Evolutionary conservation across 2,888 invertebrate genomes (phyloP).

Genomic region (Orthosia gothica): DNA sequence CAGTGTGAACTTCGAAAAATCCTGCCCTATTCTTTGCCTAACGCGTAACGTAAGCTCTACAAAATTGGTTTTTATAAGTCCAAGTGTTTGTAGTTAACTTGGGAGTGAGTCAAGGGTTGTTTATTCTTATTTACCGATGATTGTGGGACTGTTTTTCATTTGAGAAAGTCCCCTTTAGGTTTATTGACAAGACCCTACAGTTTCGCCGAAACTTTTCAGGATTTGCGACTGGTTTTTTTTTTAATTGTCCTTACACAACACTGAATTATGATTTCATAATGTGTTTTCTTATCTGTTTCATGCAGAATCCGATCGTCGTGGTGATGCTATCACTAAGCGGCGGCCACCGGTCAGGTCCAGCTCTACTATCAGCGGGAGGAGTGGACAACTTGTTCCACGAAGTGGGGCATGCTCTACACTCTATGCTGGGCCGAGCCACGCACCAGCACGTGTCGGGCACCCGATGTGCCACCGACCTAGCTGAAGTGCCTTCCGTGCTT

Average conservation of each 20-base stretch:
- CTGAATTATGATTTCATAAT: neutral
- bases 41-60: too few species aligned
- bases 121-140: too few species aligned
- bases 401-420: conserved; percentile 40
- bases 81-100: too few species aligned
- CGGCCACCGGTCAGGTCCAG: conserved; percentile 93
- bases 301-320: conserved; percentile 97
- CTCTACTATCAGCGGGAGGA: conserved; percentile 91
- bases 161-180: too few species aligned
- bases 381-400: conserved; percentile 56
- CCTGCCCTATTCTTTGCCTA: too few species aligned
- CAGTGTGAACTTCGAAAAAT: too few species aligned
- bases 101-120: too few species aligned
- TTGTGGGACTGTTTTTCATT: too few species aligned
- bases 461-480: conserved; percentile 98
- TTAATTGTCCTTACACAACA: neutral
- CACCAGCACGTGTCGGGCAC: conserved; percentile 99
- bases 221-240: neutral
- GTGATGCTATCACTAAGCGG: conserved; percentile 97
- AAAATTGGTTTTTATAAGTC: too few species aligned
- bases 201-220: neutral
- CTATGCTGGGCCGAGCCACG: conserved; percentile 94
- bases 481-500: conserved; percentile 99
- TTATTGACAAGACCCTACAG: too few species aligned
- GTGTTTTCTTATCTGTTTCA: neutral